Percentiles rank a stretch among this genome's conserved stretches.
Conservation (phyloP, 2,888 invertebrate genomes). For the Hyalella azteca region DNA sequence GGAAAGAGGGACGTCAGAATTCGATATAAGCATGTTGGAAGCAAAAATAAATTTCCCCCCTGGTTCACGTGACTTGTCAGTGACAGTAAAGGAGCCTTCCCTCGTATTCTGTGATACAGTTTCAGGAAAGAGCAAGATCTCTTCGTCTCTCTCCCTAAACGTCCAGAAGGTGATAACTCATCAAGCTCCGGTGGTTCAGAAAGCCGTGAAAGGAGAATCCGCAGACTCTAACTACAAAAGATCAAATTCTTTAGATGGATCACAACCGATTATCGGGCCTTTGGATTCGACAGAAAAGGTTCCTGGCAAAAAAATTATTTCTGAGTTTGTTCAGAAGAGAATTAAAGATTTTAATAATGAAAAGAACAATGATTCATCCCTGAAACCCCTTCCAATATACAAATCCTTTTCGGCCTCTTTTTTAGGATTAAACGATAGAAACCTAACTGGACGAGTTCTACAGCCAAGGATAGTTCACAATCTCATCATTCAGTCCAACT, state of each 20-base stretch:
- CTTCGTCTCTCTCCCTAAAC: background rate
- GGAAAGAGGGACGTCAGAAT: too few species aligned
- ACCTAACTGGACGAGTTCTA: background rate
- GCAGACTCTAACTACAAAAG: too few species aligned
- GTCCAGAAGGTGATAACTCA: background rate
- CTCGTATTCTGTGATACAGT: too few species aligned
- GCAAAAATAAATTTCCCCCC: too few species aligned
- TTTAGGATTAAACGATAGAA: background rate
- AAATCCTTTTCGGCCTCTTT: conserved; percentile 33
- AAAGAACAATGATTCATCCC: background rate
- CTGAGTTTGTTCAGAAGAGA: background rate
- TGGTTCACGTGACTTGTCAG: too few species aligned
- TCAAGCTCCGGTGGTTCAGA: conserved; percentile 7
- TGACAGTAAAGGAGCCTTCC: too few species aligned
- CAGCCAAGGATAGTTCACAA: conserved; percentile 28
- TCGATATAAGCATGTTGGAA: too few species aligned
- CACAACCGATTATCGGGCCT: too few species aligned
- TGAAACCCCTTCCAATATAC: conserved; percentile 3
- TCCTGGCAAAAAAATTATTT: background rate
- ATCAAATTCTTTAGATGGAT: too few species aligned
- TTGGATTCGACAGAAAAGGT: too few species aligned
- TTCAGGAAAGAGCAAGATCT: background rate
- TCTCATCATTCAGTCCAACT: conserved; percentile 19
- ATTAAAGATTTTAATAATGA: background rate
- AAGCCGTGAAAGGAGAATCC: background rate